Percentiles rank a stretch among this genome's conserved stretches.
phyloP scores from a whole-genome alignment of 1,140 invertebrate genomes.

The Eubasilissa regina region DNA sequence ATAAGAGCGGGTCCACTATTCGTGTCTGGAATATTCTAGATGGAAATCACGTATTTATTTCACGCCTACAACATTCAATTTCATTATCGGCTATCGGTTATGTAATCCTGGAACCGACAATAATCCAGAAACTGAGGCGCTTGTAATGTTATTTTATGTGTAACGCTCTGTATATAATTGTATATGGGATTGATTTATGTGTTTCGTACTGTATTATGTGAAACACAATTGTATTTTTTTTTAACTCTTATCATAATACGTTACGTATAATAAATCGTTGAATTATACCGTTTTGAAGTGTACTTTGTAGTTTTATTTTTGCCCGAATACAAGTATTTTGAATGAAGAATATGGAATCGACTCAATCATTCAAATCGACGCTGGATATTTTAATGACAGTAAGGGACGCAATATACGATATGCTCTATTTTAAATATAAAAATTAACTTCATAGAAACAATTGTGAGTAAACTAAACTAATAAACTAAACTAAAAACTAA shows the following conservation, averaged over 20 bases:
- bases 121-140: too few species aligned
- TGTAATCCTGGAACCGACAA: conserved; percentile 4
- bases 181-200: background rate
- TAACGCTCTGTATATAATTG: background rate
- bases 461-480: too few species aligned
- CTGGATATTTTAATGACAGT: too few species aligned
- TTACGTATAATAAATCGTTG: background rate
- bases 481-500: too few species aligned
- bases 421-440: too few species aligned
- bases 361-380: too few species aligned
- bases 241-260: background rate
- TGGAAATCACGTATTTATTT: conserved; percentile 43
- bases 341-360: too few species aligned
- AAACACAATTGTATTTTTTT: background rate
- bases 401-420: too few species aligned
- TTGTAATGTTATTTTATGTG: too few species aligned
- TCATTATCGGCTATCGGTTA: conserved; percentile 34
- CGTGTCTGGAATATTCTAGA: conserved; percentile 22
- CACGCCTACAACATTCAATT: conserved; percentile 36
- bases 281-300: background rate
- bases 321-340: too few species aligned
- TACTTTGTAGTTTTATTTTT: background rate
- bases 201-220: background rate
- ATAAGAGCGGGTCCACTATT: conserved; percentile 6
- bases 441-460: too few species aligned